These are phyloP conservation scores for Chironomus tentans DNA, from an alignment of 2,888 invertebrate species.

Conservation along the genomic window DNA sequence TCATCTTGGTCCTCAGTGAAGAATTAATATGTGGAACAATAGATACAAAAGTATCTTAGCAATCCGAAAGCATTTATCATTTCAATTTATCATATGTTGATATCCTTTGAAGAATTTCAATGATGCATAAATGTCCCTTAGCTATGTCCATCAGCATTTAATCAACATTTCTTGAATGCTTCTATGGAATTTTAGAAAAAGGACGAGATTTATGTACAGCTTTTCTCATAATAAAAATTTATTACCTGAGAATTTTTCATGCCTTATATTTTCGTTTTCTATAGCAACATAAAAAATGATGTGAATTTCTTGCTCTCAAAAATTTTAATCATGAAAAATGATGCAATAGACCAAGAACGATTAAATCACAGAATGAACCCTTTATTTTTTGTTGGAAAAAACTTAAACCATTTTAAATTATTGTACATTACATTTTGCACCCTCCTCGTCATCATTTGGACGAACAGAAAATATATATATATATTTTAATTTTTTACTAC, in stretches of 20 bases:
- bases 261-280: neutral
- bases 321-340: constrained; percentile 2
- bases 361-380: neutral
- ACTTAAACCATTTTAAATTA: neutral
- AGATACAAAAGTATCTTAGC: constrained; percentile 1
- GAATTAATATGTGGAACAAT: neutral
- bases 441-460: too few relatives aligned
- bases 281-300: neutral
- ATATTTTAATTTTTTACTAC: neutral
- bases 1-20: too few relatives aligned
- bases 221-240: neutral
- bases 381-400: neutral
- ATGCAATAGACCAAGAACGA: neutral
- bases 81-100: neutral
- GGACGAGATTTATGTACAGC: too few relatives aligned
- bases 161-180: neutral
- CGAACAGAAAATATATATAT: too few relatives aligned
- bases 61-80: neutral
- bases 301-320: neutral
- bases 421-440: too few relatives aligned
- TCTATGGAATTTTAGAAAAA: neutral
- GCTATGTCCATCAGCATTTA: neutral
- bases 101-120: neutral
- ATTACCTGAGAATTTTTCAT: neutral
- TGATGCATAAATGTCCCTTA: neutral